These are phyloP conservation scores for Onthophagus sagittarius DNA, from an alignment of 2,888 invertebrate genomes.

Conservation along the genomic window DNA sequence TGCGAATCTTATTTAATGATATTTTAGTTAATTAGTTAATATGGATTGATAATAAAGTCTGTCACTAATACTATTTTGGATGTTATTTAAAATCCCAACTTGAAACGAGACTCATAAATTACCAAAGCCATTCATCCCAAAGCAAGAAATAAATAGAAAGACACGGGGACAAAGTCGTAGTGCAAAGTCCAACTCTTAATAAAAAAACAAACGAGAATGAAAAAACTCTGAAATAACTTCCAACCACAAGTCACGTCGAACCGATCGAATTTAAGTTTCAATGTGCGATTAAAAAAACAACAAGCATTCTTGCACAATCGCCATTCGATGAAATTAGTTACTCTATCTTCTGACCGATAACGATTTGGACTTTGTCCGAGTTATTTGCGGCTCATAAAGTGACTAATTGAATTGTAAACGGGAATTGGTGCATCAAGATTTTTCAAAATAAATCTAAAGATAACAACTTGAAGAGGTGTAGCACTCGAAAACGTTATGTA, in stretches of 20 bases:
- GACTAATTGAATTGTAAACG: neutral
- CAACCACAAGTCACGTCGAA: neutral
- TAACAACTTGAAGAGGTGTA: neutral
- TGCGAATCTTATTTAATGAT: too few relatives aligned
- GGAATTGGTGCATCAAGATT: too few relatives aligned
- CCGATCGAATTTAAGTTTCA: neutral
- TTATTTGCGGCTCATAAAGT: neutral
- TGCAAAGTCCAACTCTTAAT: neutral
- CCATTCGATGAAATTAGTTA: neutral
- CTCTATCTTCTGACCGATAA: neutral
- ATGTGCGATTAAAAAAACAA: neutral
- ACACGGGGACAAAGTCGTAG: neutral
- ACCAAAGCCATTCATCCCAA: neutral
- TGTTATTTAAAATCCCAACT: neutral
- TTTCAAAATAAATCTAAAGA: neutral
- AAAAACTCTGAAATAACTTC: neutral
- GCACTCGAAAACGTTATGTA: neutral
- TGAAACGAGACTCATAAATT: slow-evolving; percentile 3
- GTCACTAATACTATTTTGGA: too few relatives aligned
- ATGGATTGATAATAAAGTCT: too few relatives aligned
- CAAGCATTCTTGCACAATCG: neutral
- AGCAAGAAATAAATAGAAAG: neutral
- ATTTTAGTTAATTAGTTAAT: too few relatives aligned
- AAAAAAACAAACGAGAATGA: neutral
- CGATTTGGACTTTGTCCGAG: neutral